Evolutionary conservation across 2,113 vertebrate genomes (phyloP).

Genomic region (Chelonoidis abingdonii): DNA sequence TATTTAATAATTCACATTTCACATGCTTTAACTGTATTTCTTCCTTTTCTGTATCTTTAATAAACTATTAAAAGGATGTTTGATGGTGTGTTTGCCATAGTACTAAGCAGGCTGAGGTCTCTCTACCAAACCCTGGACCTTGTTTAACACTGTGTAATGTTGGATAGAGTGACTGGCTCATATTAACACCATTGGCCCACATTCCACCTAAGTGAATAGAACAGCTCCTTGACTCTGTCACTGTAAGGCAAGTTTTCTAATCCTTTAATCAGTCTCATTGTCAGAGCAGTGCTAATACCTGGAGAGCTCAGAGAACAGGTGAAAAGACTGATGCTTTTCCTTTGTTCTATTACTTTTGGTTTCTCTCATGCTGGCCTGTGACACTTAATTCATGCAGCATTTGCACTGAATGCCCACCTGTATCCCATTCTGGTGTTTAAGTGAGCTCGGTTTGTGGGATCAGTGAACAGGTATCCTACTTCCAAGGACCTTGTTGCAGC

Average conservation of each 20-base stretch:
- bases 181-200: too few relatives aligned
- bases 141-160: too few relatives aligned
- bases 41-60: too few relatives aligned
- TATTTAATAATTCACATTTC: too few relatives aligned
- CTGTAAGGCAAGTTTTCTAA: not conserved
- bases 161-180: too few relatives aligned
- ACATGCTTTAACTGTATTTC: too few relatives aligned
- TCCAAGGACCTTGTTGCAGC: not conserved
- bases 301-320: not conserved
- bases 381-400: not conserved
- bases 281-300: not conserved
- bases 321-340: not conserved
- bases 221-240: not conserved
- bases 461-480: not conserved
- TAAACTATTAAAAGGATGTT: too few relatives aligned
- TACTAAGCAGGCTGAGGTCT: too few relatives aligned
- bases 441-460: not conserved
- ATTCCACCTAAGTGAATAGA: too few relatives aligned
- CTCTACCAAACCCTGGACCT: too few relatives aligned
- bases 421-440: not conserved
- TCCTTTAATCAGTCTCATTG: not conserved
- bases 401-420: accelerated
- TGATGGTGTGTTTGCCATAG: too few relatives aligned
- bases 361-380: not conserved
- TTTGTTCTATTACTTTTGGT: not conserved